A percentile compares a stretch with the other conserved stretches of the same genome.
Evolutionary conservation across 2,888 invertebrate species (phyloP).

Genomic region (Beris chalybata): DNA sequence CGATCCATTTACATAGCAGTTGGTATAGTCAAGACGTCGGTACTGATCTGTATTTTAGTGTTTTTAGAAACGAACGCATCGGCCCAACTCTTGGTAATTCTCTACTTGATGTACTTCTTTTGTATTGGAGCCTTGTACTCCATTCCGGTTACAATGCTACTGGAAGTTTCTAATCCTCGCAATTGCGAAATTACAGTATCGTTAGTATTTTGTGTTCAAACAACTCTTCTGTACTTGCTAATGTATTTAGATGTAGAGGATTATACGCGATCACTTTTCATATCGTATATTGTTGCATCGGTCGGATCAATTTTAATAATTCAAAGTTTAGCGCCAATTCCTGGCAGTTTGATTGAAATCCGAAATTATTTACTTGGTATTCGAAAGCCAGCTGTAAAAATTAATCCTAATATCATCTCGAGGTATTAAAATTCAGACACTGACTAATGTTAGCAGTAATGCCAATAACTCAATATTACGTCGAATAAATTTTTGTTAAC

Average conservation of each 20-base stretch:
- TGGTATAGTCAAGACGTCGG: conserved; percentile 12
- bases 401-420: no score
- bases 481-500: no score
- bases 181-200: conserved; percentile 16
- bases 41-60: conserved; percentile 13
- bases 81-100: neutral
- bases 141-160: conserved; percentile 6
- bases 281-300: neutral
- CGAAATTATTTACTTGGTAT: conserved; percentile 24
- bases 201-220: neutral
- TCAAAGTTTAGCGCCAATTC: conserved; percentile 15
- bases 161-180: conserved; percentile 23
- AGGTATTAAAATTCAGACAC: no score
- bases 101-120: conserved; percentile 15
- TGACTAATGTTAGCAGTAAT: no score
- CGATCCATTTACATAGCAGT: conserved; percentile 10
- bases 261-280: conserved; percentile 5
- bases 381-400: neutral
- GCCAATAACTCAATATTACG: no score
- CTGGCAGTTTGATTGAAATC: conserved; percentile 20
- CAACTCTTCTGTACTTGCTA: neutral
- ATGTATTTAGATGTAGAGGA: conserved; percentile 4
- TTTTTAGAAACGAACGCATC: conserved; percentile 5
- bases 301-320: conserved; percentile 5
- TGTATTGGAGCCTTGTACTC: conserved; percentile 17